Conservation (phyloP, 1,140 invertebrate genomes). For the Hyposmocoma kahamanoa region DNA sequence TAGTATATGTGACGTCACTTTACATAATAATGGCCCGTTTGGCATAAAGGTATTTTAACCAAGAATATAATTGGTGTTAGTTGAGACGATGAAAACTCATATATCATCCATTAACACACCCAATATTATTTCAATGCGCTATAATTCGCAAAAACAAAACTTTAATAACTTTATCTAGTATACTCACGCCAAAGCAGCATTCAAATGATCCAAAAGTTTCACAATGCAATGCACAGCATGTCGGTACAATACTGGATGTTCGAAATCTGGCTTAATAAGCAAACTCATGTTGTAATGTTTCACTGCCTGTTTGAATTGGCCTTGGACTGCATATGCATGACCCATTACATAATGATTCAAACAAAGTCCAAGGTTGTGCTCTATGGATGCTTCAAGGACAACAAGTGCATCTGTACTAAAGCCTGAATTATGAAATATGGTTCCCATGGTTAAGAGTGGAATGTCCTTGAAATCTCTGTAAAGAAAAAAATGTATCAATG, state of each 20-base stretch:
- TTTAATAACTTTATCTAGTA: too few relatives aligned
- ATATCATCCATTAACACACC: too few relatives aligned
- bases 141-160: too few relatives aligned
- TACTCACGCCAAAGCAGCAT: slow-evolving; percentile 79
- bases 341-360: slow-evolving; percentile 86
- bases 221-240: slow-evolving; percentile 82
- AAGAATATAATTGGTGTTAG: too few relatives aligned
- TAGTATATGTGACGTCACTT: too few relatives aligned
- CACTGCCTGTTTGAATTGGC: slow-evolving; percentile 78
- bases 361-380: slow-evolving; percentile 82
- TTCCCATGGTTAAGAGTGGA: slow-evolving; percentile 86
- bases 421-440: slow-evolving; percentile 84
- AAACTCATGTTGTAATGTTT: slow-evolving; percentile 82
- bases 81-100: too few relatives aligned
- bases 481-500: too few relatives aligned
- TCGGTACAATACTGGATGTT: slow-evolving; percentile 75
- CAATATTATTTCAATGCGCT: too few relatives aligned
- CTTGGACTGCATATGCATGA: slow-evolving; percentile 82
- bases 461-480: slow-evolving; percentile 84
- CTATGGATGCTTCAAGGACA: slow-evolving; percentile 85
- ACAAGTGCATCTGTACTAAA: slow-evolving; percentile 85
- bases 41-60: too few relatives aligned
- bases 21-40: too few relatives aligned
- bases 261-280: slow-evolving; percentile 72
- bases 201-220: slow-evolving; percentile 79